These are phyloP conservation scores for Cantharis nigra DNA, from an alignment of 2,888 invertebrate genomes.

Conservation along the genomic window DNA sequence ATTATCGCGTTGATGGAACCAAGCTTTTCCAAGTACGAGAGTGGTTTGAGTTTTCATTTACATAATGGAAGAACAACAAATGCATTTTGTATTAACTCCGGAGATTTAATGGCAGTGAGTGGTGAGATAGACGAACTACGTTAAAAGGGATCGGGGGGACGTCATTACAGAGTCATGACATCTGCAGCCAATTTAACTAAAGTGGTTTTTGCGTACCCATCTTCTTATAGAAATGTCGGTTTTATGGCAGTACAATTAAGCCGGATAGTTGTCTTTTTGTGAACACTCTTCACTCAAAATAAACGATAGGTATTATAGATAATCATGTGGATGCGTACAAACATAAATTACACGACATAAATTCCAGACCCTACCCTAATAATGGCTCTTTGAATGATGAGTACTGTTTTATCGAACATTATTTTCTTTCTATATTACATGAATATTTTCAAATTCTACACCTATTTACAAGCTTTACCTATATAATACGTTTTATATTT, in stretches of 20 bases:
- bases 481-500: no score
- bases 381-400: background rate
- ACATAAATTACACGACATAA: background rate
- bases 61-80: constrained; percentile 60
- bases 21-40: constrained; percentile 44
- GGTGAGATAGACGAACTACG: constrained; percentile 38
- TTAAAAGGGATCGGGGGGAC: constrained; percentile 37
- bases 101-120: constrained; percentile 57
- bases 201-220: constrained; percentile 53
- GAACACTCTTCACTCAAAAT: background rate
- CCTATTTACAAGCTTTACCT: no score
- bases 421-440: background rate
- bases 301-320: background rate
- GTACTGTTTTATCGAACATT: background rate
- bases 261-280: constrained; percentile 20
- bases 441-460: background rate
- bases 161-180: constrained; percentile 55
- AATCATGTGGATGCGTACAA: background rate
- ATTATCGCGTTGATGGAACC: constrained; percentile 51
- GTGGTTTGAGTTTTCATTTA: constrained; percentile 57
- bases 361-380: background rate
- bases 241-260: constrained; percentile 35
- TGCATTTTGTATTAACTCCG: constrained; percentile 59
- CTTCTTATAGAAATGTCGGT: constrained; percentile 31
- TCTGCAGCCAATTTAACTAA: constrained; percentile 55